Base-by-base conservation (phyloP, 2,888 invertebrate species). In the Nemotelus nigrinus region DNA sequence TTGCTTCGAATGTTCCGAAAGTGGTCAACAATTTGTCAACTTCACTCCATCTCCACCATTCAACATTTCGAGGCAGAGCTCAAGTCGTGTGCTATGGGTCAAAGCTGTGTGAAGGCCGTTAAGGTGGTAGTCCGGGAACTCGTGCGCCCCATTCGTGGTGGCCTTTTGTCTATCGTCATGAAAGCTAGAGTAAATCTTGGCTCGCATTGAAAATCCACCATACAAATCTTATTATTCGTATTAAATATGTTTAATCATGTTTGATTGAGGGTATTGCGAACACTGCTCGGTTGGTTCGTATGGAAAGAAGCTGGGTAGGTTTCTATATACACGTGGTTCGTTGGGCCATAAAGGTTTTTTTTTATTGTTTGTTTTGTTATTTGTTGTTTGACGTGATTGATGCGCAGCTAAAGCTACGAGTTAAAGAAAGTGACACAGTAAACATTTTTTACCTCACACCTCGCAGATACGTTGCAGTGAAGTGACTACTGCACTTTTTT, bases 11-110 rank as follows among this genome's bases (percentile, higher is more conserved):
- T 25, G 25, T 25, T 25, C 67, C 50, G 48, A 41, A 60, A 74
- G 63, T 74, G 63, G 74, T 45, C 74, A 63, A 74, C 74, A 74
- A 74, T 74, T 74, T 74, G 63, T 74, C 74, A 74, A 74, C 74
- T 60, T 74, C 74, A 74, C n/a, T 41, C 47, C 8, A 74, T 55
- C 70, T 25, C 25, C 25, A 25, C 25, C 25, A 25, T 25, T 25
- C 25, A 25, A 25, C 8, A 65, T 44, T 44, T 8, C 65, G 41
- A 10, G 45, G 10, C n/a, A 10, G 10, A 45, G 8, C 8, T 63
- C 41, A 8, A 8, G 25, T 63, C 43, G 53, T 7, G 53, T 10
- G 7, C 10, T 57, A 10, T 57, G 25, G 57, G 3, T 4, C 57
- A 10, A 57, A 10, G 25, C 57, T 2, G 57, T 25, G n/a, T 4